Evolutionary conservation across 2,888 invertebrate genomes (phyloP).

Genomic region (Trachelus iudaicus): DNA sequence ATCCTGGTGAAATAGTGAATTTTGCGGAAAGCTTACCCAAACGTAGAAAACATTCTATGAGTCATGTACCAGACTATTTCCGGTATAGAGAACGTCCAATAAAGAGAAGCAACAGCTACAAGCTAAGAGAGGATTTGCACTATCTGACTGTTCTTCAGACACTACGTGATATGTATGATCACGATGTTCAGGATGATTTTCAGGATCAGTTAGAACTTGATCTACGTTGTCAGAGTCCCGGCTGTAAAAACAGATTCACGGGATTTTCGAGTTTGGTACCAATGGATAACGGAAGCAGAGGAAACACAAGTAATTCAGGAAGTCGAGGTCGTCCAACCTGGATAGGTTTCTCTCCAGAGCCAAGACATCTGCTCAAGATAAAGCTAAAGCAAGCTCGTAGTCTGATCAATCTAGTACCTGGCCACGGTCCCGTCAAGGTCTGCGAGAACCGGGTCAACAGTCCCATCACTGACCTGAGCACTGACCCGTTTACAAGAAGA

Average conservation of each 20-base stretch:
- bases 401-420: conserved; percentile 56
- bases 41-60: conserved; percentile 16
- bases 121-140: conserved; percentile 20
- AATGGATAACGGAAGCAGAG: not conserved
- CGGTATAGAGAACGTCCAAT: conserved; percentile 15
- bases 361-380: conserved; percentile 31
- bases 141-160: conserved; percentile 15
- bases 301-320: not conserved
- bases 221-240: not conserved
- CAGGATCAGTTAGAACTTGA: conserved; percentile 9
- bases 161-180: conserved; percentile 9
- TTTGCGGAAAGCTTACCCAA: conserved; percentile 1
- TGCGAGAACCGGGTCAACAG: conserved; percentile 1
- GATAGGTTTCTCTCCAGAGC: conserved; percentile 9
- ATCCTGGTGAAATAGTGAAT: not conserved
- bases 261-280: not conserved
- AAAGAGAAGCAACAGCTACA: conserved; percentile 16
- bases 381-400: conserved; percentile 64
- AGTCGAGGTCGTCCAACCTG: not conserved
- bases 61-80: conserved; percentile 14
- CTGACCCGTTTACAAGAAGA: conserved; percentile 7
- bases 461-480: not conserved
- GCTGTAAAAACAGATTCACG: not conserved
- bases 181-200: conserved; percentile 1
- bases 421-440: conserved; percentile 1